These are phyloP conservation scores for Acleris sparsana DNA, from an alignment of 2,888 invertebrate species.

Conservation along the genomic window DNA sequence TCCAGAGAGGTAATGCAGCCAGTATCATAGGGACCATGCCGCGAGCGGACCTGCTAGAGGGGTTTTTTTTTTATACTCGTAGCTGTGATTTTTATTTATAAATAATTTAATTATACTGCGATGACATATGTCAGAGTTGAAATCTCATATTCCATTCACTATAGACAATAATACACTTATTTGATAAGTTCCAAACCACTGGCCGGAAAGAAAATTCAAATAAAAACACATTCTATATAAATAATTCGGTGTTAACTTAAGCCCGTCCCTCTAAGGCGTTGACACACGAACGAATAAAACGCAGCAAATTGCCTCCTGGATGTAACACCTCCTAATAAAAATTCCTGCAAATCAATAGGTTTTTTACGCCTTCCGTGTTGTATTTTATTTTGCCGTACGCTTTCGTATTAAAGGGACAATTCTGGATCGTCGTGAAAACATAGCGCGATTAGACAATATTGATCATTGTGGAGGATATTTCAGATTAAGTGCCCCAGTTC, in stretches of 20 bases:
- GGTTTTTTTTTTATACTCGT: too few species aligned
- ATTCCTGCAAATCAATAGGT: conserved; percentile 83
- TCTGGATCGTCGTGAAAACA: conserved; percentile 65
- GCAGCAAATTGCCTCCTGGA: conserved; percentile 63
- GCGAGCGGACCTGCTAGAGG: too few species aligned
- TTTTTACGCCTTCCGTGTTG: conserved; percentile 81
- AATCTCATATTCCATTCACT: too few species aligned
- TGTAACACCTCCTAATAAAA: conserved; percentile 82
- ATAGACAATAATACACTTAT: too few species aligned
- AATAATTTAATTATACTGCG: too few species aligned
- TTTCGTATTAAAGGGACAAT: conserved; percentile 80
- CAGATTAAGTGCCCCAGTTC: too few species aligned
- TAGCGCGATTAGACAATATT: conserved; percentile 38
- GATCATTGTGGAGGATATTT: conserved; percentile 1
- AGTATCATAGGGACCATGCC: too few species aligned
- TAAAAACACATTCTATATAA: conserved; percentile 27
- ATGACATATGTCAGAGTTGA: too few species aligned
- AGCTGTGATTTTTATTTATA: too few species aligned
- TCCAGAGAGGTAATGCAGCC: too few species aligned
- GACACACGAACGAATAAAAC: conserved; percentile 63
- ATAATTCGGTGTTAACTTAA: conserved; percentile 18
- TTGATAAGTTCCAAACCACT: background rate
- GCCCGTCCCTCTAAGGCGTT: conserved; percentile 37
- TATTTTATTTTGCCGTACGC: conserved; percentile 81
- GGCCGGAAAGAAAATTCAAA: conserved; percentile 22